Percentiles rank a stretch among this genome's conserved stretches.
Conservation (phyloP, 2,113 vertebrate genomes). For the Helogale parvula region DNA sequence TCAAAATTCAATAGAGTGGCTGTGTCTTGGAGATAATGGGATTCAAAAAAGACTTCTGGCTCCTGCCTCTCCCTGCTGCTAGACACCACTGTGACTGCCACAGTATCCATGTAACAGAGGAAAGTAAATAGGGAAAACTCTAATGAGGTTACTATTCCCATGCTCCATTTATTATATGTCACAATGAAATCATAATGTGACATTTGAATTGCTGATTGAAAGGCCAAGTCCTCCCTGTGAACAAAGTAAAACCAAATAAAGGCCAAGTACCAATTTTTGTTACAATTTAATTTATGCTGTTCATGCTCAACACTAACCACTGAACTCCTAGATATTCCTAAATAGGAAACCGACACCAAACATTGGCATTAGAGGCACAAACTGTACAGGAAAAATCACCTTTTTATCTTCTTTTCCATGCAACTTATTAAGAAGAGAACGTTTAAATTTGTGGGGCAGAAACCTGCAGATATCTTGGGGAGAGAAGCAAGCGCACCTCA, state of each 20-base stretch:
- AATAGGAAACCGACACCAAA: background rate
- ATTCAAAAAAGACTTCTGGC: background rate
- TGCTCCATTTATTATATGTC: background rate
- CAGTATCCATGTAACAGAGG: background rate
- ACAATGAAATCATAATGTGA: background rate
- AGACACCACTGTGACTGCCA: background rate
- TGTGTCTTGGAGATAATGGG: background rate
- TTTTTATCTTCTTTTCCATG: background rate
- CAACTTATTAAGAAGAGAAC: background rate
- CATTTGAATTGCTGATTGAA: background rate
- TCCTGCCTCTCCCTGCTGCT: background rate
- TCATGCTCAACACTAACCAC: background rate
- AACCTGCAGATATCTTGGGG: background rate
- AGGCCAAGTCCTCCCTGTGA: background rate
- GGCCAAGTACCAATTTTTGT: background rate
- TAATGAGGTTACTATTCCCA: background rate
- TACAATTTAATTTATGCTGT: background rate
- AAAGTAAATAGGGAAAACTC: background rate
- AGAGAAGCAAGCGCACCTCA: background rate
- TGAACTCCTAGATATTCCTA: background rate
- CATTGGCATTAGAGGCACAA: background rate
- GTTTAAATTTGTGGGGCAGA: background rate
- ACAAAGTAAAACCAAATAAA: background rate
- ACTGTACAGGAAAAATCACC: background rate
- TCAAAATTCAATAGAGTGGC: background rate